Conservation (phyloP, 2,888 invertebrate genomes). For the Omphaloscelis lunosa region DNA sequence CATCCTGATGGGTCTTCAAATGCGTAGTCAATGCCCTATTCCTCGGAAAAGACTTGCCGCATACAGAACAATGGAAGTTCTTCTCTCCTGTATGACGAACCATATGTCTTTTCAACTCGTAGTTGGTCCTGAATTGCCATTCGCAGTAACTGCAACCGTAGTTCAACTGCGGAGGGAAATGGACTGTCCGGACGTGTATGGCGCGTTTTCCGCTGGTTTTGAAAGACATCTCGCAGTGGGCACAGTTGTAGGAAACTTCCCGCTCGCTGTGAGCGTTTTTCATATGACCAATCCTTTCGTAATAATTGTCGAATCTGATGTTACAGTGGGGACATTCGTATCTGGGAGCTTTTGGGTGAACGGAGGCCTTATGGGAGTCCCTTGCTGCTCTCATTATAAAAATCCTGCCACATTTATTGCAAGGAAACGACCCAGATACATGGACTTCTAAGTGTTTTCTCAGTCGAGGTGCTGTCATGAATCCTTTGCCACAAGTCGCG, state of each 20-base stretch:
- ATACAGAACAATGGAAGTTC: slow-evolving; percentile 80
- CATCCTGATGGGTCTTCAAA: slow-evolving; percentile 81
- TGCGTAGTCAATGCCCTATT: slow-evolving; percentile 80
- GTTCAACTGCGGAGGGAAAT: slow-evolving; percentile 80
- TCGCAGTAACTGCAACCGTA: slow-evolving; percentile 82
- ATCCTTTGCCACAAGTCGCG: slow-evolving; percentile 86
- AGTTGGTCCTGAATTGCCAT: slow-evolving; percentile 84
- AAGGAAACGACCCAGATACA: slow-evolving; percentile 83
- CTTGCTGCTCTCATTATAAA: slow-evolving; percentile 84
- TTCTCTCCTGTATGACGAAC: slow-evolving; percentile 83
- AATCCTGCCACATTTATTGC: slow-evolving; percentile 81
- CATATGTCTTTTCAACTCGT: slow-evolving; percentile 85
- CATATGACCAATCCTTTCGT: slow-evolving; percentile 84
- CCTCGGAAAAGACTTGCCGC: slow-evolving; percentile 82
- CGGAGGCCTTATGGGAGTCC: slow-evolving; percentile 83
- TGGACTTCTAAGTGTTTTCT: slow-evolving; percentile 87
- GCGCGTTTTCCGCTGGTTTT: slow-evolving; percentile 85
- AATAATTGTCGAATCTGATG: slow-evolving; percentile 83
- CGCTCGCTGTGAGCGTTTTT: slow-evolving; percentile 83
- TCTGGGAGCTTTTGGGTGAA: slow-evolving; percentile 82
- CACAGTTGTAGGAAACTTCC: slow-evolving; percentile 81
- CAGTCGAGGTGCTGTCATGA: slow-evolving; percentile 84
- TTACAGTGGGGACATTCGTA: slow-evolving; percentile 86
- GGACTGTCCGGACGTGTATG: slow-evolving; percentile 79
- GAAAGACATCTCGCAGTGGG: slow-evolving; percentile 82